Percentiles rank a stretch among this genome's conserved stretches.
Evolutionary conservation across 2,113 vertebrate genomes (phyloP).

Genomic region (Semicossyphus pulcher): DNA sequence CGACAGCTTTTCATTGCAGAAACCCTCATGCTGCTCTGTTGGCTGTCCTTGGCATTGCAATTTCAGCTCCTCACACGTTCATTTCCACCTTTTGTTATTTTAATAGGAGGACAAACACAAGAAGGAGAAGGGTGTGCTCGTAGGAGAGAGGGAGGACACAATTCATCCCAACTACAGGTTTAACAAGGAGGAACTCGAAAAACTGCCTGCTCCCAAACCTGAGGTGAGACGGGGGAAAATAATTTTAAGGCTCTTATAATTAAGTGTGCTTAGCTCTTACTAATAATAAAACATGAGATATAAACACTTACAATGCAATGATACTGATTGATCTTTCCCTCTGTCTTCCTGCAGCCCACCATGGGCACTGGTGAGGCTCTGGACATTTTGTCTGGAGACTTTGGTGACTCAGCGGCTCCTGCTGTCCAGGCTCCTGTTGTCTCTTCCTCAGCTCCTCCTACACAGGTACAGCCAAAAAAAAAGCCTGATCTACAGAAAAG

Average conservation of each 20-base stretch:
- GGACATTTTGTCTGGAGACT: constrained; percentile 78
- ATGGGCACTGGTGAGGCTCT: constrained; percentile 74
- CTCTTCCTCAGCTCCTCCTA: constrained; percentile 42
- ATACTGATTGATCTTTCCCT: background rate
- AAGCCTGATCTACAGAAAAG: too few relatives aligned
- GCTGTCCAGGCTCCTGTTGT: constrained; percentile 56
- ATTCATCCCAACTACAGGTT: constrained; percentile 77
- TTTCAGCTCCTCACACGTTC: background rate
- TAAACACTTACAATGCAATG: too few relatives aligned
- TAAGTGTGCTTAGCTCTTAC: too few relatives aligned
- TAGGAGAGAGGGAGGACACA: constrained; percentile 77
- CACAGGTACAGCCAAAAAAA: constrained; percentile 61
- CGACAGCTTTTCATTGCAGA: background rate
- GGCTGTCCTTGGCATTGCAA: background rate
- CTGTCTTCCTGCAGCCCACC: constrained; percentile 64
- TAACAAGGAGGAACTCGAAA: constrained; percentile 54
- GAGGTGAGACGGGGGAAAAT: constrained; percentile 63
- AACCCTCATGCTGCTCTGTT: background rate
- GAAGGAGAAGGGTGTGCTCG: constrained; percentile 70
- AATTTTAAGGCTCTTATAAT: background rate
- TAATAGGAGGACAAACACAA: constrained; percentile 69
- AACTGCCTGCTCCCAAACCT: constrained; percentile 66
- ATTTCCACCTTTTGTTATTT: background rate
- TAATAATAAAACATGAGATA: too few relatives aligned
- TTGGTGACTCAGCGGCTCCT: constrained; percentile 61